Evolutionary conservation across 1,140 invertebrate genomes (phyloP), one percentile per base, ranked within the genome.

Genomic region (Achatina immaculata): DNA sequence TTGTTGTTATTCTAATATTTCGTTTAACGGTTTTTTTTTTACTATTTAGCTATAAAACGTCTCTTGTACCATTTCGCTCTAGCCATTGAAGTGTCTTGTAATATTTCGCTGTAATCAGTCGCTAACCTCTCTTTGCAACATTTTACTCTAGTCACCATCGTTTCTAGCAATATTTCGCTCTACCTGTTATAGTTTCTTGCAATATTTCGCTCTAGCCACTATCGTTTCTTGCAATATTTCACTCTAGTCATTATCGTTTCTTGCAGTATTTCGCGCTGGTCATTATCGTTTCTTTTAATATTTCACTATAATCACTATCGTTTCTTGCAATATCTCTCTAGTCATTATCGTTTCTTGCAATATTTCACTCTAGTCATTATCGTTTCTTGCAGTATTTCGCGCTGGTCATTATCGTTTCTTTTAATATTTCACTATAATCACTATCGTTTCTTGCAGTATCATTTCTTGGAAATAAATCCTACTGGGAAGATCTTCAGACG

Each of bases 11-110:
- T n/a, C n/a, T n/a, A n/a, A n/a, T n/a, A n/a, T n/a, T n/a, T n/a
- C n/a, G n/a, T n/a, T n/a, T n/a, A n/a, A n/a, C n/a, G n/a, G n/a
- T n/a, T n/a, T n/a, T n/a, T n/a, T n/a, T n/a, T n/a, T n/a, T n/a
- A n/a, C n/a, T n/a, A n/a, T n/a, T n/a, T n/a, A n/a, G n/a, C n/a
- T n/a, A n/a, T n/a, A n/a, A n/a, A n/a, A n/a, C n/a, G n/a, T n/a
- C n/a, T n/a, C n/a, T n/a, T 45, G 34, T 45, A 36, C n/a, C 42
- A 80, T 76, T 21, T n/a, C 65, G n/a, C 0, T 40, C 55, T 73
- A 19, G 45, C 9, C 21, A 19, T 66, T 40, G 38, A n/a, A 79
- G 7, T 42, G 19, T 7, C 40, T 77, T 58, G 40, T 7, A 21
- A 4, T 28, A 16, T 80, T 24, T 24, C 48, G 24, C 48, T 51